Conservation (phyloP, 2,888 invertebrate species). For the Apodemia zela region DNA sequence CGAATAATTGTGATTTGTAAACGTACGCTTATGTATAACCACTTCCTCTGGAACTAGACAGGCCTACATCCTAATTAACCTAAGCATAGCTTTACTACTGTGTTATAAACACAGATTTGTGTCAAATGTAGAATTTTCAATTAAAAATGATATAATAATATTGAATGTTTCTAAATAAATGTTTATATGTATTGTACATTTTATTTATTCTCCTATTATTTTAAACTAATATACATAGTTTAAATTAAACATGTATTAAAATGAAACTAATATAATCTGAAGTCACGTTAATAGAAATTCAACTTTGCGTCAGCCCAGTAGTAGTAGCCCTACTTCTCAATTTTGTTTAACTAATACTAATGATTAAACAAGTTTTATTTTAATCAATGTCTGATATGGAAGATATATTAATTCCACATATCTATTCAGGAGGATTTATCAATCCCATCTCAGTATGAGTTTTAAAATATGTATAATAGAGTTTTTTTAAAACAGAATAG, state of each 20-base stretch:
- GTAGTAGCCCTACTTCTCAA: no score
- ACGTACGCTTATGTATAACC: slow-evolving; percentile 49
- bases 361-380: no score
- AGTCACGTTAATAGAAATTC: not conserved
- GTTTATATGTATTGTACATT: slow-evolving; percentile 43
- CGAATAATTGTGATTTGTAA: slow-evolving; percentile 45
- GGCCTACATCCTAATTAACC: slow-evolving; percentile 32
- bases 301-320: not conserved
- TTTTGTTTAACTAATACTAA: no score
- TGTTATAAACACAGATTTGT: slow-evolving; percentile 37
- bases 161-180: slow-evolving; percentile 39
- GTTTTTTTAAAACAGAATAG: no score
- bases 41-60: slow-evolving; percentile 26
- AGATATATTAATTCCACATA: no score
- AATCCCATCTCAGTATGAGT: no score
- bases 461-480: no score
- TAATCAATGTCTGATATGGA: no score
- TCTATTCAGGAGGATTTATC: no score
- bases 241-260: no score
- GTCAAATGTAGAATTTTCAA: slow-evolving; percentile 41
- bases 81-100: slow-evolving; percentile 47
- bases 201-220: slow-evolving; percentile 43
- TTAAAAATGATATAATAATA: slow-evolving; percentile 28
- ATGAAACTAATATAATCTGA: no score
- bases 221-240: slow-evolving; percentile 21